Percentiles rank a stretch among this genome's conserved stretches.
Conservation (phyloP, 2,888 invertebrate genomes). For the Idaea aversata region DNA sequence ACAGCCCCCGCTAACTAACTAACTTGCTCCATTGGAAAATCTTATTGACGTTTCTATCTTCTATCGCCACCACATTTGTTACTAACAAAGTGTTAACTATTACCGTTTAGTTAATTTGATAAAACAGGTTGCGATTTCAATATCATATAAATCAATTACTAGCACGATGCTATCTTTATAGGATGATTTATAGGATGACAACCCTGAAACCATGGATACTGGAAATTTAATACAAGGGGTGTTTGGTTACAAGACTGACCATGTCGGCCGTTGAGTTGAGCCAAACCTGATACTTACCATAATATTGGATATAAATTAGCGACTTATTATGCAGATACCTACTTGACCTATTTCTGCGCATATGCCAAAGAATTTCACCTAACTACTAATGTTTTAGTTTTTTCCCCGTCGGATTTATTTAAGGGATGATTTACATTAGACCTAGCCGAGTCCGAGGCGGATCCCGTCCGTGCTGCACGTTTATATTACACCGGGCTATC, state of each 20-base stretch:
- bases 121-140: neutral
- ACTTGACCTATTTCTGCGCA: too few species aligned
- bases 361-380: too few species aligned
- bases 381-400: neutral
- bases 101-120: neutral
- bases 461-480: too few species aligned
- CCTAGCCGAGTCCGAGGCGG: too few species aligned
- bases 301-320: neutral
- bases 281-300: neutral
- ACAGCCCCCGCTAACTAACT: slow-evolving; percentile 56
- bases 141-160: neutral
- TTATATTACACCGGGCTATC: too few species aligned
- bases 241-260: slow-evolving; percentile 60
- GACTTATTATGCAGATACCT: neutral
- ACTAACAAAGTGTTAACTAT: neutral
- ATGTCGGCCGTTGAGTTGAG: neutral
- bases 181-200: slow-evolving; percentile 27
- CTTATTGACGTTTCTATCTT: slow-evolving; percentile 47
- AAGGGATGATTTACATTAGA: too few species aligned
- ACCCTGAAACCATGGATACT: slow-evolving; percentile 49
- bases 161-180: neutral
- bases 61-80: slow-evolving; percentile 17
- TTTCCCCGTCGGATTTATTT: neutral
- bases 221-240: slow-evolving; percentile 72
- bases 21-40: slow-evolving; percentile 48